Conservation (phyloP, 1,140 invertebrate genomes). For the Lanistes nyassanus region DNA sequence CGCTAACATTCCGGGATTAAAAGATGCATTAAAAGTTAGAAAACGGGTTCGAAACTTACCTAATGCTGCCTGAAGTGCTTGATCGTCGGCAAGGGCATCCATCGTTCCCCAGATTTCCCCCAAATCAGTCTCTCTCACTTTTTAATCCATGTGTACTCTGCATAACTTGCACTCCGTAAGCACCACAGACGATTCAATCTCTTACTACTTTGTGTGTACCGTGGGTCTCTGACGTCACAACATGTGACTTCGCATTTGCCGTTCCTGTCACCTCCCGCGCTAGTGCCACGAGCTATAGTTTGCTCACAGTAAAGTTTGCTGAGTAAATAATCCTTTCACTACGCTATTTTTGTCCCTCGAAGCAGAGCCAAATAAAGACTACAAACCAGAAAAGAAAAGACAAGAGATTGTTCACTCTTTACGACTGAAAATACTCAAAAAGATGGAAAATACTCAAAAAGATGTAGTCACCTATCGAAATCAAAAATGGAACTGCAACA, state of each 20-base stretch:
- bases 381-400: no score
- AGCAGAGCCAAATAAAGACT: no score
- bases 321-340: constrained; percentile 3
- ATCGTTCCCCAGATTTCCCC: constrained; percentile 14
- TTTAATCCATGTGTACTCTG: background rate
- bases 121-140: background rate
- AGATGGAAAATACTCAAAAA: no score
- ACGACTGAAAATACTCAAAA: no score
- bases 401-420: no score
- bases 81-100: constrained; percentile 31
- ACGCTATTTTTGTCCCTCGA: no score
- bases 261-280: constrained; percentile 1
- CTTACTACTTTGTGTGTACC: background rate
- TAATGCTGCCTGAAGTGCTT: constrained; percentile 24
- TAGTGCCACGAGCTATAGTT: background rate
- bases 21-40: background rate
- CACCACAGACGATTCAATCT: background rate
- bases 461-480: no score
- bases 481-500: no score
- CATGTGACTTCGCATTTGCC: background rate
- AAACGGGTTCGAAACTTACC: constrained; percentile 20
- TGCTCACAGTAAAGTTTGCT: constrained; percentile 3
- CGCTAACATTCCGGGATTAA: no score
- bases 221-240: background rate
- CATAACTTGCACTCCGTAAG: background rate